Evolutionary conservation across 2,797 vertebrate genomes (phyloP), one percentile per base, ranked within the genome.

Genomic region (Notolepis coatsorum): DNA sequence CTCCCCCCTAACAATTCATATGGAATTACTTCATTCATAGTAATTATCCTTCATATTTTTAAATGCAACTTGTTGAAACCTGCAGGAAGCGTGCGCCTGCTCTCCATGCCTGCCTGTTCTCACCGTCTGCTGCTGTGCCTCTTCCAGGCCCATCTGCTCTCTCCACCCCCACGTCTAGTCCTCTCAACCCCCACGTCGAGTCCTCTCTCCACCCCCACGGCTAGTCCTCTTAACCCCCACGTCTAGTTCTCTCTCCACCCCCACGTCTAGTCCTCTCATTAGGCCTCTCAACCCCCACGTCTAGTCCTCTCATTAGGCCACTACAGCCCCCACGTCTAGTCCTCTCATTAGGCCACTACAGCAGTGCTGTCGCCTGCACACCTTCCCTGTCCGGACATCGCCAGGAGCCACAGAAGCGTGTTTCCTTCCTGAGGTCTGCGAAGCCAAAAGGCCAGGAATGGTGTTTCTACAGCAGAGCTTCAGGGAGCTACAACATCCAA

Each of bases 381-480:
- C 12, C 15, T 18, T 47, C 12, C 49, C 56, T 13, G 59, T 58
- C 60, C 59, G 47, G 50, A 63, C 68, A 71, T 70, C 43, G 52
- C 68, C 31, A 42, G 70, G 45, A 47, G 68, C 42, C 64, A 57
- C 73, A 71, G 68, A 75, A 58, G 43, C 51, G 6, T 65, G 66
- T 78, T 66, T 73, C 64, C 80, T 58, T 71, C 53, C 10, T 61
- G 46, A 68, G 81, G 76, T 73, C 61, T n/a, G n/a, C 1, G 2
- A 25, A 80, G 82, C 82, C 80, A 89, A 85, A 76, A 38, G 81
- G 78, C 72, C 79, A 59, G 61, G 35, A 18, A 50, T 24, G 43
- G 65, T 80, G 81, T 85, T 87, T 84, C n/a, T 81, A 83, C 79
- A 78, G 51, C 27, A 2, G 62, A 61, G 53, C 54, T 13, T 52